Conservation (phyloP, 2,888 invertebrate genomes). For the Drosophila mayaguana region DNA sequence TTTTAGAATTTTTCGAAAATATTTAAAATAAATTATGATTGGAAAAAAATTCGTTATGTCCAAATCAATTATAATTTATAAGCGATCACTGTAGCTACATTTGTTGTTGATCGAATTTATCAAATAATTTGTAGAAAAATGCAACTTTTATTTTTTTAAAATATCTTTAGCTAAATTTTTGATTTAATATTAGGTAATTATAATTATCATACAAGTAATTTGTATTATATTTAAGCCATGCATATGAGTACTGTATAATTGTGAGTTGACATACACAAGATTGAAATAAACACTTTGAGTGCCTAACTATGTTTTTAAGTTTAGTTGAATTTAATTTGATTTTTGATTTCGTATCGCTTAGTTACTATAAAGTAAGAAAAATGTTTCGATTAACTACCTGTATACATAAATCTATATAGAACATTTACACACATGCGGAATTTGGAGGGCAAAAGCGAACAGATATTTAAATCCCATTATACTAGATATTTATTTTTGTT, state of each 20-base stretch:
- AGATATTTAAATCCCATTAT: conserved; percentile 16
- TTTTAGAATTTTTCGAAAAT: background rate
- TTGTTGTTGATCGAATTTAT: conserved; percentile 51
- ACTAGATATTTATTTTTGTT: conserved; percentile 13
- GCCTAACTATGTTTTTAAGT: conserved; percentile 70
- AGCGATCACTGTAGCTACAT: conserved; percentile 26
- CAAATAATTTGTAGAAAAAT: conserved; percentile 72
- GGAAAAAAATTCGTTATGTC: background rate
- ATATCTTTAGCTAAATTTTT: conserved; percentile 67
- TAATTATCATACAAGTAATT: conserved; percentile 37
- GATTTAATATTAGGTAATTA: conserved; percentile 33
- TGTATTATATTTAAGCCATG: conserved; percentile 22
- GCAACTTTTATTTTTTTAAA: conserved; percentile 56
- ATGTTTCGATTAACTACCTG: conserved; percentile 17
- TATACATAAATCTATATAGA: conserved; percentile 28
- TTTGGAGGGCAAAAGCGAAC: conserved; percentile 33
- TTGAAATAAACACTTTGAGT: conserved; percentile 70
- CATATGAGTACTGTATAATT: conserved; percentile 26
- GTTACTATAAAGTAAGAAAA: conserved; percentile 50
- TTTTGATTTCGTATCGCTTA: conserved; percentile 43
- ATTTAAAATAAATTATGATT: background rate
- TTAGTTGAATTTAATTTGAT: conserved; percentile 67
- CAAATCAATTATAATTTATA: conserved; percentile 1
- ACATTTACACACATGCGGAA: conserved; percentile 31
- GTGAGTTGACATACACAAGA: conserved; percentile 39